These are phyloP conservation scores for Pollimyrus isidori DNA, from an alignment of 2,113 vertebrate genomes.

Conservation along the genomic window DNA sequence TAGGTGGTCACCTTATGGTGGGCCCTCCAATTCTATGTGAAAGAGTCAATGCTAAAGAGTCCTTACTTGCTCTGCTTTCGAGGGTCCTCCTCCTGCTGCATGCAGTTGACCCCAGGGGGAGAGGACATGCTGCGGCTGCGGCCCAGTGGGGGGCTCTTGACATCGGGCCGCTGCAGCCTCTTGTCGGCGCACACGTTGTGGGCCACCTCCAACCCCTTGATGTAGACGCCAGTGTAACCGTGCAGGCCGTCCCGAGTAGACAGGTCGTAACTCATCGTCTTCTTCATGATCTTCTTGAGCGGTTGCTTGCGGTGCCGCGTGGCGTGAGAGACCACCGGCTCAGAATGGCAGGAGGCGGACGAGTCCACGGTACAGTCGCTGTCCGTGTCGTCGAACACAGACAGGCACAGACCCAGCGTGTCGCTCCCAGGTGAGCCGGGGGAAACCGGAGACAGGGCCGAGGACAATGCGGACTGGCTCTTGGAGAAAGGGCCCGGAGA, in stretches of 20 bases:
- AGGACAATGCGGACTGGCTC: conserved; percentile 28
- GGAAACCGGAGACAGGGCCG: conserved; percentile 38
- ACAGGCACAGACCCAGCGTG: conserved; percentile 41
- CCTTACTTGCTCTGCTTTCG: conserved; percentile 62
- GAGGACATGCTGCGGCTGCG: conserved; percentile 65
- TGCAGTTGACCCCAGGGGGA: conserved; percentile 47
- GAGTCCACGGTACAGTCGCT: conserved; percentile 63
- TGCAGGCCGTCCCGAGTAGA: conserved; percentile 38
- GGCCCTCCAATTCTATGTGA: not conserved
- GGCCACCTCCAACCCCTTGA: conserved; percentile 67
- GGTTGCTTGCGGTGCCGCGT: conserved; percentile 62
- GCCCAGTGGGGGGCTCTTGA: conserved; percentile 50
- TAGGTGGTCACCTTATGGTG: not conserved
- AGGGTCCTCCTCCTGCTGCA: conserved; percentile 48
- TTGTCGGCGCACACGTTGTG: conserved; percentile 59
- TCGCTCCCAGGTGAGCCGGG: conserved; percentile 40
- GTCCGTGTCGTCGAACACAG: conserved; percentile 59
- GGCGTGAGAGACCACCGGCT: conserved; percentile 51
- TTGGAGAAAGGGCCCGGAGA: conserved; percentile 41
- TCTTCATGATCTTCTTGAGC: conserved; percentile 75
- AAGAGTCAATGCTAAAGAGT: not conserved
- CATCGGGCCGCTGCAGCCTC: conserved; percentile 53
- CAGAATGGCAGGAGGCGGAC: conserved; percentile 51
- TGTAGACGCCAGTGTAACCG: conserved; percentile 65
- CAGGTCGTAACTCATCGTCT: conserved; percentile 61